Conservation (phyloP, 2,113 vertebrate genomes). For the Rhinoptilus africanus region DNA sequence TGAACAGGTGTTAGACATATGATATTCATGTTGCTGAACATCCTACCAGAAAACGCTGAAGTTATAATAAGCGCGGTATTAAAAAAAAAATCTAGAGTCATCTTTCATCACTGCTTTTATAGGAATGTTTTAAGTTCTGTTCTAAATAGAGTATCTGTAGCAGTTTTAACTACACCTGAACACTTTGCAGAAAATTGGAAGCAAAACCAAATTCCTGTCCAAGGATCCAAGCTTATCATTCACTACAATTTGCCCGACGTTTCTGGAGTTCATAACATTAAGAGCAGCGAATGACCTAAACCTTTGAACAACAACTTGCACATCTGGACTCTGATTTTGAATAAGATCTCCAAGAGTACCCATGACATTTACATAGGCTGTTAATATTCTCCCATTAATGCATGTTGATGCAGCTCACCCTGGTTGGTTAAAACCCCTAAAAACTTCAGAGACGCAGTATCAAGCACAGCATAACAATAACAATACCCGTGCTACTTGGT, state of each 20-base stretch:
- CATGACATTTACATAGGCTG: rapidly evolving
- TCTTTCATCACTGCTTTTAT: background rate
- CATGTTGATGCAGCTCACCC: background rate
- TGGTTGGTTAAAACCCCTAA: background rate
- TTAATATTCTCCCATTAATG: background rate
- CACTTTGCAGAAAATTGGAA: background rate
- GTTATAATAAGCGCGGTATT: background rate
- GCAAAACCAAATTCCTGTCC: background rate
- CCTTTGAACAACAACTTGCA: background rate
- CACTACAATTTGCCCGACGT: background rate
- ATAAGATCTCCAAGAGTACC: background rate
- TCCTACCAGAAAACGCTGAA: background rate
- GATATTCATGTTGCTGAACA: background rate
- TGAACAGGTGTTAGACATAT: background rate
- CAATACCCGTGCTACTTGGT: background rate
- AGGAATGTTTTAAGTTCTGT: background rate
- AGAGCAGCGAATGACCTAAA: background rate
- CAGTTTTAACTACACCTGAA: background rate
- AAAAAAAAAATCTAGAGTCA: background rate
- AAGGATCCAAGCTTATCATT: background rate
- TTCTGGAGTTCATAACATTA: background rate
- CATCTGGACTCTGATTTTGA: background rate
- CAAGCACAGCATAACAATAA: background rate
- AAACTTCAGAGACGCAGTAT: background rate
- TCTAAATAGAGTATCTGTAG: background rate